Percentiles rank a stretch among this genome's conserved stretches.
Evolutionary conservation across 2,797 vertebrate species (phyloP).

Genomic region (Xenopus petersii): DNA sequence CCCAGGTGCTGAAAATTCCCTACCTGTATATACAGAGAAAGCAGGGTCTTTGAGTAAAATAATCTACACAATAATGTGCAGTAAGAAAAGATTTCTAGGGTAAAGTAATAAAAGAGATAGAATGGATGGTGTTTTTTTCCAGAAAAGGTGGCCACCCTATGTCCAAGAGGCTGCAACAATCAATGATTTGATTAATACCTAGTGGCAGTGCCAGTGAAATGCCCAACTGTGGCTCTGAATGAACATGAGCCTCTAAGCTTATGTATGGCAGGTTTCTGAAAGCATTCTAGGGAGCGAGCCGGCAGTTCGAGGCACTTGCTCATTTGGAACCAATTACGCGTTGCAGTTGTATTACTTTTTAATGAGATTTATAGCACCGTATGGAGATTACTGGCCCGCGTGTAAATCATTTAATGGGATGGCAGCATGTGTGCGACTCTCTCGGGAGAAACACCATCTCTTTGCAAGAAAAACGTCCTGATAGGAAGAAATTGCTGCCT

Average conservation of each 20-base stretch:
- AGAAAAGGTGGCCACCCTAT: too few relatives aligned
- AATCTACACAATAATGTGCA: too few relatives aligned
- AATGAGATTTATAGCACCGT: constrained; percentile 51
- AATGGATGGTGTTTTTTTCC: not conserved
- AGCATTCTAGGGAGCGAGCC: constrained; percentile 33
- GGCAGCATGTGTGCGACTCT: constrained; percentile 39
- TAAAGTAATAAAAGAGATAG: too few relatives aligned
- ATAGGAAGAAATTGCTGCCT: constrained; percentile 19
- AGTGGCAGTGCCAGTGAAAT: too few relatives aligned
- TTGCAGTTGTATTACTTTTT: constrained; percentile 51
- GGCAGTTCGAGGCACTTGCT: constrained; percentile 46
- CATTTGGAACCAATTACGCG: constrained; percentile 50
- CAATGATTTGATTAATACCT: too few relatives aligned
- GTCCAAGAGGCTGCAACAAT: too few relatives aligned
- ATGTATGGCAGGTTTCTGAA: constrained; percentile 34
- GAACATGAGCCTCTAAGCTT: constrained; percentile 17
- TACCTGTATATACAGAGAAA: too few relatives aligned
- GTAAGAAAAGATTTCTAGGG: too few relatives aligned
- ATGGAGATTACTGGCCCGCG: constrained; percentile 49
- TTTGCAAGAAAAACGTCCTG: constrained; percentile 26
- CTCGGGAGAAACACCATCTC: constrained; percentile 32
- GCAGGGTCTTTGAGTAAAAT: too few relatives aligned
- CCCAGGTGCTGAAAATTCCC: too few relatives aligned
- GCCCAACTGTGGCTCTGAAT: constrained; percentile 12
- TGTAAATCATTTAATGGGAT: constrained; percentile 49